Evolutionary conservation across 2,113 vertebrate species (phyloP), one percentile per base, ranked within the genome.

Genomic region (Atherinomorus stipes): DNA sequence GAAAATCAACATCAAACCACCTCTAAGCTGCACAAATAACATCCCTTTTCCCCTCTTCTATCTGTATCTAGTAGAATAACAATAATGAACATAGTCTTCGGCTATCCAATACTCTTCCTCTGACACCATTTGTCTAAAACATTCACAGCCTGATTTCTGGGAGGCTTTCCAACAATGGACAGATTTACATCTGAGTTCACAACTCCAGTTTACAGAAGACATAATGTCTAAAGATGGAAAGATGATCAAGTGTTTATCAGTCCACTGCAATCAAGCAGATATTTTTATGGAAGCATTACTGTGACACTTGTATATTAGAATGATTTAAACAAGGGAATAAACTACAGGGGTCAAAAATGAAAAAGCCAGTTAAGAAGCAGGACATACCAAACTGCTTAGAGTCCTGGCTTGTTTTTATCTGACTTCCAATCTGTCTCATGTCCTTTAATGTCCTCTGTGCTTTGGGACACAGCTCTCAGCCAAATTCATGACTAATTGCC

Each of bases 401-500:
- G 25, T 25, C 18, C 45, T 22, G 49, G 44, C 25, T 37, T 1
- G 11, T 68, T 22, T 71, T 72, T 21, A 61, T 68, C 44, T 21
- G 19, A 47, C 19, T 58, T 51, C 52, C 34, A 54, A 22, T 75
- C 13, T 64, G 18, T 38, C 51, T 13, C 11, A 22, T 40, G 74
- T 86, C 81, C 74, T 80, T 78, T 47, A 62, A 6, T 1, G 63
- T 77, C 79, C 74, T 19, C 81, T 73, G 53, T 2, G 38, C 42
- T 70, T 72, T 51, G 62, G 51, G 44, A 80, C 65, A 57, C 34
- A 58, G 57, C 61, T 3, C 7, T 19, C 56, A 68, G 85, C 57
- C 80, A 73, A 71, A 64, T 56, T 60, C 61, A 21, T 60, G 63
- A 81, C 76, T 84, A 81, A 76, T 65, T 38, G 1, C 53, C 62